Base-by-base conservation (phyloP, 2,113 vertebrate species). In the Acinonyx jubatus region DNA sequence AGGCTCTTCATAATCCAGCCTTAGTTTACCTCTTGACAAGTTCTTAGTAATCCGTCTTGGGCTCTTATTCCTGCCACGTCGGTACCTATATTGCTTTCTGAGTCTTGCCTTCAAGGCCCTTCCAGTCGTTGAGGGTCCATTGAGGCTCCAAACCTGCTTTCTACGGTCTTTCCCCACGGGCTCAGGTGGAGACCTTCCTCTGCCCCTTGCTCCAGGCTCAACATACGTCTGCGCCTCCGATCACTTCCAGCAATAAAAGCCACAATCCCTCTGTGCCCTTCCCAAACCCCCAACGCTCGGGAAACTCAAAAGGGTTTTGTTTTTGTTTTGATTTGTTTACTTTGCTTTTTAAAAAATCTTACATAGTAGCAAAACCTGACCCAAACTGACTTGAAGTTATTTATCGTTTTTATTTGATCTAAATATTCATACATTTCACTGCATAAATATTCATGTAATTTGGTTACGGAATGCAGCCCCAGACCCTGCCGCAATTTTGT, bases 381-480 rank as follows among this genome's bases (percentile, higher is more conserved):
- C 94, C 66, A 45, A 94, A 84, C 80, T 33, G 50, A 92, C 50
- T 61, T 36, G 45, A 76, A 90, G 65, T 74, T 96, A 96, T 96
- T 97, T 96, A 83, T 95, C 96, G 65, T 90, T 96, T 94, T 95
- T 66, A 88, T 95, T 95, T 96, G 90, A 95, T 97, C 57, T 97
- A 92, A 95, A 97, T 96, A 96, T 95, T 96, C 94, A 97, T 93
- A 50, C 19, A 69, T 95, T 92, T 96, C 80, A 73, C 36, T 65
- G 52, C 48, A 85, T 95, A 96, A 96, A 97, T 97, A 97, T 97
- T 97, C 91, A 97, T 92, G 84, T 27, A 9, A 68, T 79, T 94
- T 96, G 73, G 79, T 94, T 95, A 85, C 38, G 86, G 76, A 92
- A 68, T 36, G 38, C 14, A 91, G 76, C 33, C 55, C 23, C 65